Evolutionary conservation across 2,888 invertebrate species (phyloP).

Genomic region (Scaptodrosophila latifasciaeformis): DNA sequence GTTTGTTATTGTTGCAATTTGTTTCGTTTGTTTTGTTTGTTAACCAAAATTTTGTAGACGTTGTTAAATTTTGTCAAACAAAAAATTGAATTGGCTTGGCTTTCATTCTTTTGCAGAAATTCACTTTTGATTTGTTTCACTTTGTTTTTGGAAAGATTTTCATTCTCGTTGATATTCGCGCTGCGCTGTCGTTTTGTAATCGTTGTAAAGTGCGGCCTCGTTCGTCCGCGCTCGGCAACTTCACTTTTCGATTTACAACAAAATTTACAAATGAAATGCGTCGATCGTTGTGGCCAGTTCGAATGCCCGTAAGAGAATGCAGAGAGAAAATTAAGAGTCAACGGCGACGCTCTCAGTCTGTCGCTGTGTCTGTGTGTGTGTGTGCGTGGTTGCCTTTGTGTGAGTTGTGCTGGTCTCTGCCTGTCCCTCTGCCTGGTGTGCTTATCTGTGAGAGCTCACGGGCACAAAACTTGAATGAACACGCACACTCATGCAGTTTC

Average conservation of each 20-base stretch:
- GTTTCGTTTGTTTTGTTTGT: too few relatives aligned
- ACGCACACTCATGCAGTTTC: slow-evolving; percentile 23
- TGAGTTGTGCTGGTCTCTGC: too few relatives aligned
- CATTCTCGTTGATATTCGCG: not conserved
- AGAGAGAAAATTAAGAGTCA: not conserved
- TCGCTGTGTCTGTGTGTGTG: not conserved
- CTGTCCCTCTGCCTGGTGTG: slow-evolving; percentile 1
- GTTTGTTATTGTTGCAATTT: not conserved
- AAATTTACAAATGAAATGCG: slow-evolving; percentile 24
- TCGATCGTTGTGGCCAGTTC: not conserved
- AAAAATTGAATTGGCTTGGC: not conserved
- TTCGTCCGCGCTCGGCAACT: slow-evolving; percentile 65
- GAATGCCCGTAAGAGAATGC: too few relatives aligned
- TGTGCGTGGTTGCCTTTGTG: not conserved
- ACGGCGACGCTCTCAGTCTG: not conserved
- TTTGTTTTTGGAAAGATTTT: slow-evolving; percentile 9
- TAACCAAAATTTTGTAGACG: not conserved
- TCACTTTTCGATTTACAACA: slow-evolving; percentile 73
- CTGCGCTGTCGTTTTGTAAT: not conserved
- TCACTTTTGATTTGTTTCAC: slow-evolving; percentile 1
- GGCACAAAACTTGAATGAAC: slow-evolving; percentile 68
- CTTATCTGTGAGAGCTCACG: slow-evolving; percentile 14
- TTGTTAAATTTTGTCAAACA: not conserved
- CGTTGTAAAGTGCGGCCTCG: slow-evolving; percentile 7
- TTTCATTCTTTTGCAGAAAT: not conserved